A percentile compares a stretch with the other conserved stretches of the same genome.
Evolutionary conservation across 2,113 vertebrate genomes (phyloP).

Genomic region (Bufo bufo): DNA sequence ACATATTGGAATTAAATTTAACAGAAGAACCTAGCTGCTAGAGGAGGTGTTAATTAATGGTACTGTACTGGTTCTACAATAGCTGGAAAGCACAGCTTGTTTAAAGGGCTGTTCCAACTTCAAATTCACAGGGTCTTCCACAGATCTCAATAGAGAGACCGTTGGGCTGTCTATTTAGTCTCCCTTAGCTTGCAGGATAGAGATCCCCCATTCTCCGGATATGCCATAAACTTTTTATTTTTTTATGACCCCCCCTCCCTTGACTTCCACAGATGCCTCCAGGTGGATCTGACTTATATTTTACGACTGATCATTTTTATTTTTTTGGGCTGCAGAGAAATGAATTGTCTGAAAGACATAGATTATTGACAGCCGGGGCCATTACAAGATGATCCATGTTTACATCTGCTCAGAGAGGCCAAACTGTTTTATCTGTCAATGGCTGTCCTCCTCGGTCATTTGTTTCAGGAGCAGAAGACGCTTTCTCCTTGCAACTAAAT

Average conservation of each 20-base stretch:
- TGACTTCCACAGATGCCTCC: neutral
- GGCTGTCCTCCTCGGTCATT: neutral
- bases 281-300: neutral
- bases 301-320: neutral
- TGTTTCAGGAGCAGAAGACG: neutral
- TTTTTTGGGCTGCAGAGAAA: neutral
- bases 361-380: neutral
- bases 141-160: too few relatives aligned
- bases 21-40: too few relatives aligned
- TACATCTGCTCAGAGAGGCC: neutral
- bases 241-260: neutral
- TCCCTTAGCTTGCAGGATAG: too few relatives aligned
- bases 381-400: conserved; percentile 12
- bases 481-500: conserved; percentile 7
- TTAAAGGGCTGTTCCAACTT: too few relatives aligned
- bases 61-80: too few relatives aligned
- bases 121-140: too few relatives aligned
- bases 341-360: neutral
- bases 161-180: too few relatives aligned
- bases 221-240: too few relatives aligned
- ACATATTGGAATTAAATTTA: too few relatives aligned
- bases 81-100: too few relatives aligned
- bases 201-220: too few relatives aligned
- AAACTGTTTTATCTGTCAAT: neutral
- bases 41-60: too few relatives aligned